Evolutionary conservation across 2,888 invertebrate genomes (phyloP), one percentile per base, ranked within the genome.

Genomic region (Tigriopus californicus): DNA sequence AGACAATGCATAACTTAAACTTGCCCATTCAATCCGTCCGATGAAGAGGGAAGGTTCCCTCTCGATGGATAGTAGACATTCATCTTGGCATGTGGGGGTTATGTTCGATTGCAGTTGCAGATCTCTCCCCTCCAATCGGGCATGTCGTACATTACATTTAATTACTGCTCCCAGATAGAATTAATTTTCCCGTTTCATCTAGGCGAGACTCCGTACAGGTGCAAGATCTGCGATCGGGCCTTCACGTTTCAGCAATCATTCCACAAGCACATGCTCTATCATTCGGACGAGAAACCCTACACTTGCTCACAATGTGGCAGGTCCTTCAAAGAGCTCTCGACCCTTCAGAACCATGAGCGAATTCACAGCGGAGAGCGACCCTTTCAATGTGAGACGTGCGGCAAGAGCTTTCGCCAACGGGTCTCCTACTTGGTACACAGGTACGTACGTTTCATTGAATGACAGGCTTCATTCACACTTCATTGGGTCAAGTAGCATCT

Each of bases 221-320:
- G 88, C 67, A 75, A 77, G 53, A 80, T 83, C 65, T 88, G 88
- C 68, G 82, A 82, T 64, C 85, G 86, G 70, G 83, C 82, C 12
- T 88, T 88, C 71, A 87, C 87, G 55, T 88, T 88, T 72, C 88
- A 88, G 72, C 88, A 88, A 67, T 87, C 87, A 0, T 87, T 85
- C 70, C 87, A 87, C 70, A 88, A 88, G 68, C 88, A 88, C 71
- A 78, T 86, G 67, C 74, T 87, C 56, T 88, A 88, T 68, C 88
- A 88, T 68, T 85, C 83, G 62, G 83, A 85, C 66, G 86, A 87
- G 66, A 87, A 87, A 67, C 87, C 87, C 0, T 80, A 82, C 65
- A 75, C 76, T 62, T 87, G 87, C 66, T 73, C 69, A 56, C 82
- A 81, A 65, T 88, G 88, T 68, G 84, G 85, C 0, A 76, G 86